Evolutionary conservation across 2,797 vertebrate species (phyloP).

Genomic region (Melanotaenia pygmaea): DNA sequence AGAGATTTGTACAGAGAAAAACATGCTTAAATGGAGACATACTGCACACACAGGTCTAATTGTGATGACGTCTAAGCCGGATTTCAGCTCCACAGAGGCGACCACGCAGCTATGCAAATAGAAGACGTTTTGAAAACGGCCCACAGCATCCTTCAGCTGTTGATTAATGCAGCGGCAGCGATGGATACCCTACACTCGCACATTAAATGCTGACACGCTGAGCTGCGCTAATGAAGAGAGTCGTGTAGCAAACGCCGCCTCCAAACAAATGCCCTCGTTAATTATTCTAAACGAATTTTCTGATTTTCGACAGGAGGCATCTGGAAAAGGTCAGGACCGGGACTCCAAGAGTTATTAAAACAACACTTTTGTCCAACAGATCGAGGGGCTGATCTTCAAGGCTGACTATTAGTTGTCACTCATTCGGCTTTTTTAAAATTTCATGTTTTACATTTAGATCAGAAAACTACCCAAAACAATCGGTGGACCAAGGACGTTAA

Average conservation of each 20-base stretch:
- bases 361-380: conserved; percentile 10
- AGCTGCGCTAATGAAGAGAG: conserved; percentile 24
- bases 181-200: background rate
- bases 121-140: conserved; percentile 41
- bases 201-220: background rate
- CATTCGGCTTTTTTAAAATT: too few species aligned
- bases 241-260: conserved; percentile 31
- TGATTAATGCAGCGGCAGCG: conserved; percentile 31
- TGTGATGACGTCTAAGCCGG: background rate
- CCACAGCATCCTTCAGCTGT: conserved; percentile 29
- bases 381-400: too few species aligned
- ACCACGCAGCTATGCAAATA: conserved; percentile 26
- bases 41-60: background rate
- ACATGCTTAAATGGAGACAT: background rate
- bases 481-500: background rate
- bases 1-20: background rate
- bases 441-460: too few species aligned
- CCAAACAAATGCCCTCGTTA: conserved; percentile 53
- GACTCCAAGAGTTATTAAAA: conserved; percentile 35
- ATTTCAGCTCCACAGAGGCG: conserved; percentile 13
- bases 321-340: conserved; percentile 42
- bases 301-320: conserved; percentile 45
- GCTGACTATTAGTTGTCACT: too few species aligned
- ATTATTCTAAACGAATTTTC: conserved; percentile 48
- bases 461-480: background rate